Conservation (phyloP, 1,140 invertebrate species). For the Ditylenchus dipsaci region DNA sequence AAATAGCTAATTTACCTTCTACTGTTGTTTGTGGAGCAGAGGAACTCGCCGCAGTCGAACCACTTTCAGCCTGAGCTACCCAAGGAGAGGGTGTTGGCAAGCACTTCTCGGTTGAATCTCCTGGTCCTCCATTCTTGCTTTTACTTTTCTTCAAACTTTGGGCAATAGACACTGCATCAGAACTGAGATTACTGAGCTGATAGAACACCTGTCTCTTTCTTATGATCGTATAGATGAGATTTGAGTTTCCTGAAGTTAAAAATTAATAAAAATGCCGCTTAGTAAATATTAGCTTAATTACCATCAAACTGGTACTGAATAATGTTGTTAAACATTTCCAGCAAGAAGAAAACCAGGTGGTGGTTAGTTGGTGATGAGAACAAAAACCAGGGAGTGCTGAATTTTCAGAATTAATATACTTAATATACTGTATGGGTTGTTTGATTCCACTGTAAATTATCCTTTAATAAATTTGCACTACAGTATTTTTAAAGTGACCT, state of each 20-base stretch:
- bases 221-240: slow-evolving; percentile 97
- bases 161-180: slow-evolving; percentile 69
- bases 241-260: slow-evolving; percentile 77
- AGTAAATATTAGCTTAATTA: slow-evolving; percentile 55
- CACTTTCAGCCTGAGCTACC: too few species aligned
- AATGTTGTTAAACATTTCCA: slow-evolving; percentile 99
- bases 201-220: slow-evolving; percentile 95
- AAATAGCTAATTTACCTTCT: too few species aligned
- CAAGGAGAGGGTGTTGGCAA: too few species aligned
- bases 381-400: slow-evolving; percentile 93
- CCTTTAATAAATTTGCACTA: too few species aligned
- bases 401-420: too few species aligned
- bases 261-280: background rate
- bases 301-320: slow-evolving; percentile 99
- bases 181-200: slow-evolving; percentile 85
- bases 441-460: too few species aligned
- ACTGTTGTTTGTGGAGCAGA: too few species aligned
- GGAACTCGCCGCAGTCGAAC: too few species aligned
- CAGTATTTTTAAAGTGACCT: too few species aligned
- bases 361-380: slow-evolving; percentile 92
- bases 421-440: too few species aligned
- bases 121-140: slow-evolving; percentile 42
- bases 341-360: slow-evolving; percentile 92
- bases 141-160: slow-evolving; percentile 47
- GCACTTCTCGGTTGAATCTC: slow-evolving; percentile 58